Evolutionary conservation across 2,888 invertebrate species (phyloP), one percentile per base, ranked within the genome.

Genomic region (Hydriomena furcata): DNA sequence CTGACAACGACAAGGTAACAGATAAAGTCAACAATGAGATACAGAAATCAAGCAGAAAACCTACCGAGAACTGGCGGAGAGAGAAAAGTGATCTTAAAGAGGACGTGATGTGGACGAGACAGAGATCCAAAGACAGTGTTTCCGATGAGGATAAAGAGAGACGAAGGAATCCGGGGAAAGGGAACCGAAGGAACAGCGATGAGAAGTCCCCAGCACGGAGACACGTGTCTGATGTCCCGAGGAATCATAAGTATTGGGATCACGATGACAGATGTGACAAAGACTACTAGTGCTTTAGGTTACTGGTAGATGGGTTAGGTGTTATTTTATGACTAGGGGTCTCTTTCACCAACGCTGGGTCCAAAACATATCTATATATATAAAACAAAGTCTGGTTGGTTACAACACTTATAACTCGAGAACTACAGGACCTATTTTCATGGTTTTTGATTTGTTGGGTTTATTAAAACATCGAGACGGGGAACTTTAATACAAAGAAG

Each of bases 241-340:
- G 89, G 31, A 87, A 79, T 55, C 76, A 83, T 0, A 89, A 88
- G 42, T 90, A 90, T 28, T 90, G 90, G 90, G 89, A 88, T 58
- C 90, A 90, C 13, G 90, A 90, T 28, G 90, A 90, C 10, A 62
- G 90, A 1, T 88, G 87, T 58, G 89, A 90, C 42, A 86, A 81
- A 32, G 90, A 90, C 52, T 90, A 90, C 84, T 89, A 87, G 84
- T 84, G 32, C 30, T 42, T 34, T 43, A 12, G 6, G 11, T 23
- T 17, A 11, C 11, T n/a, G 30, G 12, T 24, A 17, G 13, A 24
- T 45, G 21, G 21, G 24, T 6, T 13, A 7, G 7, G 8, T 13
- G n/a, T n/a, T n/a, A n/a, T n/a, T n/a, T n/a, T n/a, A n/a, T n/a
- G n/a, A n/a, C n/a, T n/a, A n/a, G n/a, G n/a, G n/a, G n/a, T n/a